Evolutionary conservation across 1,140 invertebrate species (phyloP).

Genomic region (Hyphantria cunea): DNA sequence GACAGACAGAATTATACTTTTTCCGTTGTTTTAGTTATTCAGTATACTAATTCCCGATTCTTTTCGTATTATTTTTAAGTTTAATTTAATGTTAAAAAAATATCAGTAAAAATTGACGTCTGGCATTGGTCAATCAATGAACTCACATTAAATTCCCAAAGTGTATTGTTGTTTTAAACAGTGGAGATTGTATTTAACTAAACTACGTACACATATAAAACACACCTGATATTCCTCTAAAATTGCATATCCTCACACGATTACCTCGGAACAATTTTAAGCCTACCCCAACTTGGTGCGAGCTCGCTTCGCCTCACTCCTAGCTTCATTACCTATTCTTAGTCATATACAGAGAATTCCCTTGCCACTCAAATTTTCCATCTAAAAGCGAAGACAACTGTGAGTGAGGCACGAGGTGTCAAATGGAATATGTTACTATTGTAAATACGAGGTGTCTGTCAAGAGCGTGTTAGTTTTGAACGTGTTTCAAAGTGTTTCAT

Average conservation of each 20-base stretch:
- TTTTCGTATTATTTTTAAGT: too few species aligned
- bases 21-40: too few species aligned
- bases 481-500: not conserved
- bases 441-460: not conserved
- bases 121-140: too few species aligned
- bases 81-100: too few species aligned
- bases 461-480: not conserved
- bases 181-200: too few species aligned
- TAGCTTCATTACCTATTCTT: constrained; percentile 39
- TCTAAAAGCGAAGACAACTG: constrained; percentile 18
- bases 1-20: too few species aligned
- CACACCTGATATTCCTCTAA: too few species aligned
- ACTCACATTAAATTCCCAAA: too few species aligned
- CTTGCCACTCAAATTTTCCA: constrained; percentile 32
- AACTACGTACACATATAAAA: not conserved
- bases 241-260: not conserved
- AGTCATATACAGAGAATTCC: constrained; percentile 36
- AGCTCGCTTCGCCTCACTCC: constrained; percentile 32
- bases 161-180: too few species aligned
- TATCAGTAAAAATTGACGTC: too few species aligned
- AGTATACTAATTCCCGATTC: too few species aligned
- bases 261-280: constrained; percentile 29
- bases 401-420: constrained; percentile 3
- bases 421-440: constrained; percentile 32
- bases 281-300: constrained; percentile 24